These are phyloP conservation scores for Gobius niger DNA, from an alignment of 2,113 vertebrate genomes.

Conservation along the genomic window DNA sequence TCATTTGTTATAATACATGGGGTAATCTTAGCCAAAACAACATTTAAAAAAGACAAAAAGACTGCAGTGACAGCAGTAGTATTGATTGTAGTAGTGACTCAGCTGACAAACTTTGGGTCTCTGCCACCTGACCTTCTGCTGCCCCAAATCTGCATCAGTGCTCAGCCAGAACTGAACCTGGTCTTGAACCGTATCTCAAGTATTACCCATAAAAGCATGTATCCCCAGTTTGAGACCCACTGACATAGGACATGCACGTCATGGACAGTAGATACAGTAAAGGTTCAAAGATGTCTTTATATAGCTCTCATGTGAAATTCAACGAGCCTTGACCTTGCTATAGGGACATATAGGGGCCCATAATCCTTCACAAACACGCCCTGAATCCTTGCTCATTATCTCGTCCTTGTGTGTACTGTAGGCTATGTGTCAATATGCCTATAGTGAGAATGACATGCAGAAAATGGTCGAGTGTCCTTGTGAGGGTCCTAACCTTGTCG, in stretches of 20 bases:
- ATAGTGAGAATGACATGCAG: slow-evolving; percentile 9
- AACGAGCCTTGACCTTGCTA: slow-evolving; percentile 24
- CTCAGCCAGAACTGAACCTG: neutral
- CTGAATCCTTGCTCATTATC: slow-evolving; percentile 44
- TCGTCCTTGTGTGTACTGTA: slow-evolving; percentile 40
- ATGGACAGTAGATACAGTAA: slow-evolving; percentile 16
- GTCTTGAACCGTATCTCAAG: neutral
- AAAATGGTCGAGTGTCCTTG: slow-evolving; percentile 16
- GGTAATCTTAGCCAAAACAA: no score
- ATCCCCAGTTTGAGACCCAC: neutral
- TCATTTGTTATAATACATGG: no score
- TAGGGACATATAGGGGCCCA: slow-evolving; percentile 18
- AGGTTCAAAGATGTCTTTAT: slow-evolving; percentile 1
- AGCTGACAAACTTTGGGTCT: no score
- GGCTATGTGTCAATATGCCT: slow-evolving; percentile 3
- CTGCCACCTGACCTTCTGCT: no score
- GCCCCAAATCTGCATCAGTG: no score
- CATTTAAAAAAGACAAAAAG: no score
- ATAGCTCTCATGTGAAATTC: slow-evolving; percentile 26
- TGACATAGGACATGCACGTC: neutral
- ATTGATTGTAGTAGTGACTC: no score
- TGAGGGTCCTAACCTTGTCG: slow-evolving; percentile 82
- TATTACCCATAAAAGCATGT: neutral
- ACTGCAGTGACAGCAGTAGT: no score
- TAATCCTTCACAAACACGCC: slow-evolving; percentile 54